phyloP scores from a whole-genome alignment of 2,797 vertebrate genomes.

The Bryconaethiops microstoma region DNA sequence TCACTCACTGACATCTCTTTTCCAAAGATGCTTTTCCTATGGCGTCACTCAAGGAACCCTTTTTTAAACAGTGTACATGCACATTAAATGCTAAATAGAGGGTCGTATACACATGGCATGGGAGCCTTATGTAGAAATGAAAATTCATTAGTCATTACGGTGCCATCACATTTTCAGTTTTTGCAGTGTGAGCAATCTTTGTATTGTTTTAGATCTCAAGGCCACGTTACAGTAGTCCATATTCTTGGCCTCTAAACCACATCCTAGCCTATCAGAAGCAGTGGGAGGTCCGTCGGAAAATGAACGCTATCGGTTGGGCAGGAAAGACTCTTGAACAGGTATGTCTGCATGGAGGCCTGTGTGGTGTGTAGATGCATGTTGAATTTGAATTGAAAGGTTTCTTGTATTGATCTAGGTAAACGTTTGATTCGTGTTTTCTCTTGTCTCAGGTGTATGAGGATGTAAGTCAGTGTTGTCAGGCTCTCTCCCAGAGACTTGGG shows the following conservation, averaged over 20 bases:
- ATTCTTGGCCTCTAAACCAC: conserved; percentile 93
- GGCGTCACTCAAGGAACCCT: no score
- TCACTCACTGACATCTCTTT: no score
- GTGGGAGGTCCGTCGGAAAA: conserved; percentile 94
- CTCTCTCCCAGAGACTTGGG: conserved; percentile 93
- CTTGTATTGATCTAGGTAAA: no score
- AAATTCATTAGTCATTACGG: background rate
- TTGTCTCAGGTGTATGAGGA: conserved; percentile 91
- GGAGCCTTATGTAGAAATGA: background rate
- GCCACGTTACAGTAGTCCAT: conserved; percentile 92
- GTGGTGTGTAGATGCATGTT: background rate
- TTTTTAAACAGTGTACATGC: background rate
- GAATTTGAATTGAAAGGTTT: background rate
- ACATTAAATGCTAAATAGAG: background rate
- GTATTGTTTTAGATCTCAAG: conserved; percentile 85
- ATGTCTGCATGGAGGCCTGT: background rate
- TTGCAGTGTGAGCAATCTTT: background rate
- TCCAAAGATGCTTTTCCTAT: no score
- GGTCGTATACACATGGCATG: background rate
- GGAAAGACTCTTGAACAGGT: conserved; percentile 92
- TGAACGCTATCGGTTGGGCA: conserved; percentile 96
- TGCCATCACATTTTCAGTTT: background rate
- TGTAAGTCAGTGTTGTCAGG: conserved; percentile 96
- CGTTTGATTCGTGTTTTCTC: background rate
- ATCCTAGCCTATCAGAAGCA: conserved; percentile 96